Base-by-base conservation (phyloP, 2,888 invertebrate species). In the Ormyrus nitidulus region DNA sequence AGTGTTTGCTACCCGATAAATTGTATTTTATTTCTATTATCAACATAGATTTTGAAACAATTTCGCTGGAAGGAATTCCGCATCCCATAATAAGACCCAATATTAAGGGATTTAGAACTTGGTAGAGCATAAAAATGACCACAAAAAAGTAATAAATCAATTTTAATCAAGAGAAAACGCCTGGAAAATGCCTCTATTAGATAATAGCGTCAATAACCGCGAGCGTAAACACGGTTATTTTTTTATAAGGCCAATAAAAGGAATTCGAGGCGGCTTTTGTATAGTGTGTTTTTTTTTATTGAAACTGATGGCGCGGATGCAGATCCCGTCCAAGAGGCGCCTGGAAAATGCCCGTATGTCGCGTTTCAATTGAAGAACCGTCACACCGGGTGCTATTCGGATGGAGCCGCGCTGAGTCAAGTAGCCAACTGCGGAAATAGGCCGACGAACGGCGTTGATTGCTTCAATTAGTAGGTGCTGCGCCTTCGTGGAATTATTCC, bases 381-480 rank as follows among this genome's bases (percentile, higher is more conserved):
- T 71, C 51, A 61, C 58, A 71, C 77, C 77, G 77, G 77, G 72
- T 77, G 77, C 59, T 65, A 58, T 72, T 71, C 58, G 70, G 62
- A 71, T 71, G 61, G 69, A 65, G 8, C 48, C 69, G 71, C 79
- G 83, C 77, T 83, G 84, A 83, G 75, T 84, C 85, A 83, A 81
- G 77, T 82, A 82, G 76, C 81, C 79, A 84, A 85, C 83, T 84
- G 83, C 84, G 83, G 84, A 83, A 84, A 82, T 80, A 83, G 81
- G 83, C 82, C 79, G 76, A 83, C 77, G 78, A 79, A 75, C 77
- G 78, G 80, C 74, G 80, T 83, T 82, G 81, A 84, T 83, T 82
- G 82, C 46, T 69, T 80, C 84, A 84, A 84, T 85, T 84, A 80
- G 82, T 77, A 84, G 84, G 82, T 83, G 65, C 73, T 49, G 66